These are phyloP conservation scores for Tetragnatha montana DNA, from an alignment of 2,888 invertebrate species.

Conservation along the genomic window DNA sequence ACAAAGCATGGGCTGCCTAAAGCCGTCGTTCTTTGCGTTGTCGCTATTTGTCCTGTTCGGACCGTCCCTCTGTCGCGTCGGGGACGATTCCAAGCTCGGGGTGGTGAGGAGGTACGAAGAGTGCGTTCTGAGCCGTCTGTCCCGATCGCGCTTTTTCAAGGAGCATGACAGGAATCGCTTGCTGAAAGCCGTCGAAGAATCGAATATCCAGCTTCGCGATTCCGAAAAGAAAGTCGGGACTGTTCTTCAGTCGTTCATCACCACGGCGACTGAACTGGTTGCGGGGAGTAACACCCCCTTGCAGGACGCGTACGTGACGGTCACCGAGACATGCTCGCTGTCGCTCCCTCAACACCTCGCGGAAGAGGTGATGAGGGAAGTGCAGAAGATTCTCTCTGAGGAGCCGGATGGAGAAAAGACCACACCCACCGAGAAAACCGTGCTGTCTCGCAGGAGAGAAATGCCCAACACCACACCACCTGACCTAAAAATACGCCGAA, in stretches of 20 bases:
- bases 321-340: slow-evolving; percentile 1
- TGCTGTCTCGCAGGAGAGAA: not conserved
- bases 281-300: not conserved
- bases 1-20: slow-evolving; percentile 38
- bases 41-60: not conserved
- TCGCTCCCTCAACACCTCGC: not conserved
- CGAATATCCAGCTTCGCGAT: slow-evolving; percentile 8
- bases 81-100: not conserved
- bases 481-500: not conserved
- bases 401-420: too few relatives aligned
- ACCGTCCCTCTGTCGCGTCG: not conserved
- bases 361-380: slow-evolving; percentile 8
- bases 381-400: slow-evolving; percentile 17
- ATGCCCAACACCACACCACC: not conserved
- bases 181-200: slow-evolving; percentile 14
- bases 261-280: slow-evolving; percentile 9
- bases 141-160: slow-evolving; percentile 8
- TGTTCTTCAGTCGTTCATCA: slow-evolving; percentile 22
- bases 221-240: slow-evolving; percentile 6
- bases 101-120: slow-evolving; percentile 5
- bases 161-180: slow-evolving; percentile 11
- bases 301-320: not conserved
- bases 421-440: not conserved
- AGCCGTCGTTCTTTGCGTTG: not conserved
- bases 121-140: slow-evolving; percentile 12